These are phyloP conservation scores for Antigone vipio DNA, from an alignment of 2,113 vertebrate genomes.

Conservation along the genomic window DNA sequence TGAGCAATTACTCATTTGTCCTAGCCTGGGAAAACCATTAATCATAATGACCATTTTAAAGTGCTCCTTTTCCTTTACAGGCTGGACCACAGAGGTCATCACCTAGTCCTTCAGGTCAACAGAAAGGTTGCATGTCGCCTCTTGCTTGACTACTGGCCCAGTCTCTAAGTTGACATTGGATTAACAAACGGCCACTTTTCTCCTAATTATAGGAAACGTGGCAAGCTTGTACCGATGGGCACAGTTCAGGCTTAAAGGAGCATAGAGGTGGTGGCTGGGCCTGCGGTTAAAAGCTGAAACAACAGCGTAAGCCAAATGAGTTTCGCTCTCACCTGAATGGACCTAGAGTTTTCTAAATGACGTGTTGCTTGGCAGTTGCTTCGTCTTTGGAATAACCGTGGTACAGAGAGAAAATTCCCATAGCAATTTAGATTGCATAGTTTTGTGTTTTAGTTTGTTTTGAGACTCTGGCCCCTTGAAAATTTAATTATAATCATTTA, in stretches of 20 bases:
- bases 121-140: conserved; percentile 38
- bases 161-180: conserved; percentile 6
- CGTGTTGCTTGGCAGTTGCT: neutral
- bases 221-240: neutral
- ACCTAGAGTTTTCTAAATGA: neutral
- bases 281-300: neutral
- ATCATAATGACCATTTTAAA: conserved; percentile 57
- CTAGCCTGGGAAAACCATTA: conserved; percentile 43
- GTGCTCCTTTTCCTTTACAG: conserved; percentile 8
- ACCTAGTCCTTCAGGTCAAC: conserved; percentile 49
- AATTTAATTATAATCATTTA: neutral
- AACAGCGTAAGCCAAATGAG: neutral
- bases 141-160: conserved; percentile 48
- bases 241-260: neutral
- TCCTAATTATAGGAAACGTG: conserved; percentile 30
- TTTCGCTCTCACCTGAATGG: neutral
- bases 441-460: neutral
- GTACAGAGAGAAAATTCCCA: neutral
- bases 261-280: neutral
- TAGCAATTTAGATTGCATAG: neutral
- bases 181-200: conserved; percentile 58
- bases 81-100: conserved; percentile 50
- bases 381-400: neutral
- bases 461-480: neutral
- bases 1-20: neutral